Percentiles rank a stretch among this genome's conserved stretches.
phyloP scores from a whole-genome alignment of 1,140 invertebrate genomes.

The Cyclargus thomasi region DNA sequence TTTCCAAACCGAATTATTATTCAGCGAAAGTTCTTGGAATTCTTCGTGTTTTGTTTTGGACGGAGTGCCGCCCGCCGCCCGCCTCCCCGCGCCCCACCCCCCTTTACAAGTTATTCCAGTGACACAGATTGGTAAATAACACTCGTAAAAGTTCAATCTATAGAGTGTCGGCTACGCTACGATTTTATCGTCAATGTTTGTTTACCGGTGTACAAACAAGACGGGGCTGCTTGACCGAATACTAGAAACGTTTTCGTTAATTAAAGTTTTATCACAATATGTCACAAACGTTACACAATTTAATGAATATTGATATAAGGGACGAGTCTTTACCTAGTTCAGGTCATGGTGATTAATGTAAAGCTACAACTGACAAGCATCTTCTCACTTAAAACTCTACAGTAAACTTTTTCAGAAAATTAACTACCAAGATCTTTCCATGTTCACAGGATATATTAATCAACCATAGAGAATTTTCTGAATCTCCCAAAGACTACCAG shows the following conservation, averaged over 20 bases:
- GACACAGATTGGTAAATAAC: constrained; percentile 47
- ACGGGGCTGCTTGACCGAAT: constrained; percentile 22
- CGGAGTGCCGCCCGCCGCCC: constrained; percentile 35
- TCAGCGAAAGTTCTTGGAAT: constrained; percentile 63
- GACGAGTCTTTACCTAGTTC: no score
- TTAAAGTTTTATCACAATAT: constrained; percentile 27
- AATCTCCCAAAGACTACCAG: not conserved
- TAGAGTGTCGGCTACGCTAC: constrained; percentile 18
- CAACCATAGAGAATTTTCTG: constrained; percentile 19
- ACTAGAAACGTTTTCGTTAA: not conserved
- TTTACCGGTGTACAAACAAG: constrained; percentile 29
- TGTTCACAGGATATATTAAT: no score
- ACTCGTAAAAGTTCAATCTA: constrained; percentile 10
- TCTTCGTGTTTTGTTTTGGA: constrained; percentile 65
- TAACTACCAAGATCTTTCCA: no score
- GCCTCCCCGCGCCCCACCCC: constrained; percentile 34
- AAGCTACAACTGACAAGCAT: no score
- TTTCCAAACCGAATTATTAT: constrained; percentile 64
- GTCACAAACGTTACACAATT: no score
- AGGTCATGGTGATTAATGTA: no score
- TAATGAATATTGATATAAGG: no score
- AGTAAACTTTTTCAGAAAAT: no score
- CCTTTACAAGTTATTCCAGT: constrained; percentile 43
- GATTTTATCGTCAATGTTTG: constrained; percentile 23
- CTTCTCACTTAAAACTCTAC: no score